A percentile compares a stretch with the other conserved stretches of the same genome.
These are phyloP conservation scores for Rhodinocichla rosea DNA, from an alignment of 2,113 vertebrate genomes.

Conservation along the genomic window DNA sequence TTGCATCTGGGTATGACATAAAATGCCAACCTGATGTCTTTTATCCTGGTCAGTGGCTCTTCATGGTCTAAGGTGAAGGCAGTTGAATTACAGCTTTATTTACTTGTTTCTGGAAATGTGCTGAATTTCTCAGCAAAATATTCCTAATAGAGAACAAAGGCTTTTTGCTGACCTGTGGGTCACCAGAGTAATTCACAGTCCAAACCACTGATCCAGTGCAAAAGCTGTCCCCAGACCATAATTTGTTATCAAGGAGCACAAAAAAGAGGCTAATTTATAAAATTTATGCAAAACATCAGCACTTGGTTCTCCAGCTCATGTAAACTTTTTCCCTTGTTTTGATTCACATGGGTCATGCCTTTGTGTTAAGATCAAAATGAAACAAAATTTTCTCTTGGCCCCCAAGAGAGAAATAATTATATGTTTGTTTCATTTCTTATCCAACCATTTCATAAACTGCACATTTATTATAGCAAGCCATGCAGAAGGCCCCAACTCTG, in stretches of 20 bases:
- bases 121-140: background rate
- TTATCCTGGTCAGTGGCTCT: background rate
- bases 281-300: background rate
- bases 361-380: background rate
- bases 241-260: background rate
- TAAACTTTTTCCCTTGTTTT: background rate
- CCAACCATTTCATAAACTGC: background rate
- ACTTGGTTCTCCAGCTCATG: background rate
- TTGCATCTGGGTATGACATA: background rate
- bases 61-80: background rate
- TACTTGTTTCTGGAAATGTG: background rate
- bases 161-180: background rate
- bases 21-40: background rate
- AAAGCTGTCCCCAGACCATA: background rate
- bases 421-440: background rate
- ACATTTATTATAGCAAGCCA: background rate
- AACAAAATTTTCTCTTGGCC: background rate
- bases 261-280: background rate
- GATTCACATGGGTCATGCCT: background rate
- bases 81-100: background rate
- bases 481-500: background rate
- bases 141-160: background rate
- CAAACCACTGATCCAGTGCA: background rate
- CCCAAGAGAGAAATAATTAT: background rate
- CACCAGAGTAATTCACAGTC: background rate